Conservation (phyloP, 1,140 invertebrate species). For the Zaprionus inermis region DNA sequence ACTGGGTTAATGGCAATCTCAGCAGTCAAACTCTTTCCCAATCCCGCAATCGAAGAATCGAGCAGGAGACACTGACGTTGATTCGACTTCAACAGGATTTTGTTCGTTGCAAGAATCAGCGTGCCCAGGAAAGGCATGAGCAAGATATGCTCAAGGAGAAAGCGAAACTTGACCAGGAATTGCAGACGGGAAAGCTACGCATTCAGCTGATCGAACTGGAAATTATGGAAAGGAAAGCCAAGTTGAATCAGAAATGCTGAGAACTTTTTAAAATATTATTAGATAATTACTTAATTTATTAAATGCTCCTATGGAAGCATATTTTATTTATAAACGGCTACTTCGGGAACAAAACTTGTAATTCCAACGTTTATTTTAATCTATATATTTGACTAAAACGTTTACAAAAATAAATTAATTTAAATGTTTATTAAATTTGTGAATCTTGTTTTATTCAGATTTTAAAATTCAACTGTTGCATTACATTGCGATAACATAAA, state of each 20-base stretch:
- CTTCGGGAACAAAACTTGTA: not conserved
- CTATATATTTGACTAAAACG: no score
- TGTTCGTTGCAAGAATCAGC: constrained; percentile 22
- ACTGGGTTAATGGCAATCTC: constrained; percentile 15
- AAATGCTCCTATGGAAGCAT: not conserved
- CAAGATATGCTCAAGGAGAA: constrained; percentile 33
- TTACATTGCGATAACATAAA: not conserved
- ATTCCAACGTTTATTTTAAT: not conserved
- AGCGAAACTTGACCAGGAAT: constrained; percentile 21
- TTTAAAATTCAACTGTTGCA: not conserved
- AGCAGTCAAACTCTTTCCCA: not conserved
- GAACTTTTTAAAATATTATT: not conserved
- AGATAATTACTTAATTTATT: not conserved
- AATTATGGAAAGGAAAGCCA: constrained; percentile 20
- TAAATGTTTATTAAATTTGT: no score
- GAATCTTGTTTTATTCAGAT: not conserved
- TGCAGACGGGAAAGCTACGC: constrained; percentile 22
- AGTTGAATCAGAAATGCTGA: constrained; percentile 13
- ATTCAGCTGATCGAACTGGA: constrained; percentile 29
- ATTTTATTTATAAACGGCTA: not conserved
- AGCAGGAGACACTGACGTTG: constrained; percentile 25
- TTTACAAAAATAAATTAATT: no score
- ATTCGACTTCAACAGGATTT: constrained; percentile 26
- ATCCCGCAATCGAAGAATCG: not conserved
- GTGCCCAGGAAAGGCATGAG: constrained; percentile 34